phyloP scores from a whole-genome alignment of 2,113 vertebrate genomes.

The Aspidoscelis tigris region DNA sequence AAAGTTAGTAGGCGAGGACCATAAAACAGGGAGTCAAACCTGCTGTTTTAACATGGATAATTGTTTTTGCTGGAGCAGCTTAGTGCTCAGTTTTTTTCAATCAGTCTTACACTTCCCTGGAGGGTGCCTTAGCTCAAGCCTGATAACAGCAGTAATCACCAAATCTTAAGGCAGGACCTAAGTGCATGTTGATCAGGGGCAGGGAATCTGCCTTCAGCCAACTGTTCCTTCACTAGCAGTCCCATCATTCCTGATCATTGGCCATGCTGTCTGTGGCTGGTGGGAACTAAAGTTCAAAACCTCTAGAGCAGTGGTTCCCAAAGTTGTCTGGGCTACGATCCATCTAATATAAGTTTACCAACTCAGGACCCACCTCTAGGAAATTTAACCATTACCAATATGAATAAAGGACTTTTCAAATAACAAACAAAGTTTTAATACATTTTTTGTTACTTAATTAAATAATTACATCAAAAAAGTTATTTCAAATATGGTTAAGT shows the following conservation, averaged over 20 bases:
- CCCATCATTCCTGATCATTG: neutral
- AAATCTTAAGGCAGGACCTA: constrained; percentile 52
- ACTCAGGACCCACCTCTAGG: too few relatives aligned
- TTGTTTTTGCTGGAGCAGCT: constrained; percentile 36
- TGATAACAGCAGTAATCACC: constrained; percentile 55
- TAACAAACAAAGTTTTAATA: too few relatives aligned
- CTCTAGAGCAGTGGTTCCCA: too few relatives aligned
- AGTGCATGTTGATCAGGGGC: constrained; percentile 34
- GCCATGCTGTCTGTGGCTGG: neutral
- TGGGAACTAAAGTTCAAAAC: neutral
- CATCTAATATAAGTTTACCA: too few relatives aligned
- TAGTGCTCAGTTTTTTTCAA: constrained; percentile 26
- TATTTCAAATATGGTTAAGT: too few relatives aligned
- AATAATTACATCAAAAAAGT: too few relatives aligned
- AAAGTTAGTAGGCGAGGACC: constrained; percentile 62
- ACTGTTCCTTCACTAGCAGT: neutral
- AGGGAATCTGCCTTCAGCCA: neutral
- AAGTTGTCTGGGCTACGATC: too few relatives aligned
- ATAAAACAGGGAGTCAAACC: constrained; percentile 51
- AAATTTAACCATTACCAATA: too few relatives aligned
- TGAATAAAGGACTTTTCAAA: too few relatives aligned
- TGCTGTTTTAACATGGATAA: constrained; percentile 52
- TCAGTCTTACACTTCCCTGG: constrained; percentile 55
- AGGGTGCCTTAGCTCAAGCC: constrained; percentile 56
- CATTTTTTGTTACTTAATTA: too few relatives aligned